These are phyloP conservation scores for Crotalus helleri DNA, from an alignment of 2,113 vertebrate genomes.

Conservation along the genomic window DNA sequence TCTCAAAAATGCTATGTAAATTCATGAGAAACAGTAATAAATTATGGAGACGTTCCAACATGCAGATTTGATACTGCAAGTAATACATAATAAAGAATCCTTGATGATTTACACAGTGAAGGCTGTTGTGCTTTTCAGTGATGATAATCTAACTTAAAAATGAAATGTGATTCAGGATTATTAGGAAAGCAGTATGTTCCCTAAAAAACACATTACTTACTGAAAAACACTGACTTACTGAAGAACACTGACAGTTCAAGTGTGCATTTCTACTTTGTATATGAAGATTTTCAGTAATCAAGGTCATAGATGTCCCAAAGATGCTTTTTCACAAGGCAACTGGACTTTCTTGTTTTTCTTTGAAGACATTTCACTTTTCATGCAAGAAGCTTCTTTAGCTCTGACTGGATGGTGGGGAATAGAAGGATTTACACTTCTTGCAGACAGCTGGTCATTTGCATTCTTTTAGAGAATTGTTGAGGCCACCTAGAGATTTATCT, in stretches of 20 bases:
- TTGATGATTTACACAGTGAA: not conserved
- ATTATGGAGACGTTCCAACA: constrained; percentile 9
- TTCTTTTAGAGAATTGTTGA: too few species aligned
- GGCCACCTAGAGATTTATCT: too few species aligned
- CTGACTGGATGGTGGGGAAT: too few species aligned
- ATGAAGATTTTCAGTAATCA: too few species aligned
- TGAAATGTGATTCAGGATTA: not conserved
- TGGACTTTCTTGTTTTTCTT: too few species aligned
- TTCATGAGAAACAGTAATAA: constrained; percentile 3
- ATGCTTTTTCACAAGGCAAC: too few species aligned
- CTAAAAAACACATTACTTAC: not conserved
- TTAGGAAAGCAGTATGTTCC: not conserved
- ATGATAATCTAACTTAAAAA: not conserved
- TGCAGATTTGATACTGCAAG: constrained; percentile 13
- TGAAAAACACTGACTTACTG: not conserved
- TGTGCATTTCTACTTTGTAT: not conserved
- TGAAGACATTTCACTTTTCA: too few species aligned
- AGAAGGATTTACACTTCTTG: too few species aligned
- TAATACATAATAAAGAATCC: not conserved
- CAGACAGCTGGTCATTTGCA: too few species aligned
- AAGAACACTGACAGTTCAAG: not conserved
- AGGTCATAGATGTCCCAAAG: too few species aligned
- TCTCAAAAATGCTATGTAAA: constrained; percentile 5
- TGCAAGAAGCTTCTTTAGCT: too few species aligned
- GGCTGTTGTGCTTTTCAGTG: not conserved